Evolutionary conservation across 2,113 vertebrate species (phyloP), one percentile per base, ranked within the genome.

Genomic region (Cinclus cinclus): DNA sequence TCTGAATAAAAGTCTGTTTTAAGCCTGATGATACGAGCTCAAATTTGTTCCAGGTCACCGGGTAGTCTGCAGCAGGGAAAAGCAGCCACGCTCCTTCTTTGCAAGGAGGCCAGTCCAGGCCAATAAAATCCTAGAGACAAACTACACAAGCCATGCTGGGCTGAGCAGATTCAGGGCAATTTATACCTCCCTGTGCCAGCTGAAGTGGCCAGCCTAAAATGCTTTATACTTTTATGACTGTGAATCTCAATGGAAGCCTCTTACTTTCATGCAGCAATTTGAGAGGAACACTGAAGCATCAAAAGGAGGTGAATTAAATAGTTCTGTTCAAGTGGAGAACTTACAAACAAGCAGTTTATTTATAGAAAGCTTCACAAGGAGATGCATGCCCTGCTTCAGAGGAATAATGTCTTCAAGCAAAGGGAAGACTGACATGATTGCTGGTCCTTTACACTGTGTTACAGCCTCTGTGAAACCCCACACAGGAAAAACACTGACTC

Each of bases 291-390:
- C 50, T 75, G 87, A 87, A 93, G 81, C 95, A 83, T 95, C 94
- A 87, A 93, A 93, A 92, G 77, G 74, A 93, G 71, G 83, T 20
- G 44, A 95, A 95, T 92, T 95, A 96, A 95, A 95, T 63, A 90
- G 92, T 85, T 79, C 81, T 83, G 75, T 89, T 97, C 90, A 92
- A 94, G 92, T 71, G 81, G 46, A 92, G 93, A 93, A 93, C 93
- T 89, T 85, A 78, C 52, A 95, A 95, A 93, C 78, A 93, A 91
- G 86, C 33, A 24, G 83, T 83, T 94, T 95, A 75, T 92, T 95
- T 96, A 85, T 89, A 92, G 87, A 90, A 94, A 96, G 69, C 76
- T 70, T 44, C 83, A 78, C 56, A 92, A 92, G 84, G 58, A 79
- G 76, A 74, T 75, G 84, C 71, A 60, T 35, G 58, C 64, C 46